These are phyloP conservation scores for Perognathus longimembris DNA, from an alignment of 2,113 vertebrate genomes.

Conservation along the genomic window DNA sequence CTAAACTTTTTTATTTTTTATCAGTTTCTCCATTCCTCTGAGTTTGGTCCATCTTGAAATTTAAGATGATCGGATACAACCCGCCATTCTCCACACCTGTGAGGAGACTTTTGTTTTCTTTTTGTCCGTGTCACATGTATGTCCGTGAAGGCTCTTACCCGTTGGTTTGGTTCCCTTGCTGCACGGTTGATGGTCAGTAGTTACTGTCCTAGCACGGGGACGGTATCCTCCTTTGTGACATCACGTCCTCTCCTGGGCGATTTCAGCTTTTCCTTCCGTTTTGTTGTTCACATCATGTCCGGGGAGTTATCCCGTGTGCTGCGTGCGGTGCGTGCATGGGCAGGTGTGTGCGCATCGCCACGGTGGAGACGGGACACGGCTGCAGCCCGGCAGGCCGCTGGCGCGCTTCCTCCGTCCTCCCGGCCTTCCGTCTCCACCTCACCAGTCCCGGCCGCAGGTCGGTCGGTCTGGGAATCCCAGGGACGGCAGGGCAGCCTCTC, in stretches of 20 bases:
- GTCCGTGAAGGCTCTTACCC: no score
- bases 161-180: background rate
- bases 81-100: no score
- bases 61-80: background rate
- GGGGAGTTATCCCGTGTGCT: no score
- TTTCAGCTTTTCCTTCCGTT: background rate
- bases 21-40: background rate
- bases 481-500: no score
- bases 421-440: fast-evolving
- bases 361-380: no score
- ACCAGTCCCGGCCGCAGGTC: background rate
- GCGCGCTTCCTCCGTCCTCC: fast-evolving
- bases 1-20: fast-evolving
- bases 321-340: no score
- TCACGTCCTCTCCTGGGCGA: fast-evolving
- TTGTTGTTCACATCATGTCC: background rate
- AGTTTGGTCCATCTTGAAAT: background rate
- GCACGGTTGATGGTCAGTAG: no score
- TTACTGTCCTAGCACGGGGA: background rate
- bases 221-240: no score
- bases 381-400: no score
- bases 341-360: no score
- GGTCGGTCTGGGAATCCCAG: background rate
- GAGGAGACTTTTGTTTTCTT: no score
- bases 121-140: fast-evolving